Conservation (phyloP, 2,888 invertebrate species). For the Microdon myrmicae region DNA sequence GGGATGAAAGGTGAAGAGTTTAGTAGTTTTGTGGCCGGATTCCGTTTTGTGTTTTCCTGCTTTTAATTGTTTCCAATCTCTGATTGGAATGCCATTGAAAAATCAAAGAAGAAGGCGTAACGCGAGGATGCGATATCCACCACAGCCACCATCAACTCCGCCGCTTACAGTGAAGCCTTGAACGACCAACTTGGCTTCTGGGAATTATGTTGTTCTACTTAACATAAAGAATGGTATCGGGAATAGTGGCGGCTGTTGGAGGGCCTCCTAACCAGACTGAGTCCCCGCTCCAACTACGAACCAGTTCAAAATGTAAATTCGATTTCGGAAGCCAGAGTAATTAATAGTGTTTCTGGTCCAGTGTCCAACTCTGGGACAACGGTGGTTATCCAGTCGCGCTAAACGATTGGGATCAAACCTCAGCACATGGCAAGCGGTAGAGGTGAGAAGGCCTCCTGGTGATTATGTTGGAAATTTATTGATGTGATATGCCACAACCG, state of each 20-base stretch:
- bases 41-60: conserved; percentile 65
- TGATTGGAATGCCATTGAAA: conserved; percentile 55
- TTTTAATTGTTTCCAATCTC: conserved; percentile 65
- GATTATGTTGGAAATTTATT: conserved; percentile 64
- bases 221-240: conserved; percentile 58
- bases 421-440: conserved; percentile 49
- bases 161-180: conserved; percentile 50
- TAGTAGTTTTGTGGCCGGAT: conserved; percentile 53
- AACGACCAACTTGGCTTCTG: conserved; percentile 59
- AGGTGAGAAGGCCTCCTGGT: conserved; percentile 61
- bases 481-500: conserved; percentile 52
- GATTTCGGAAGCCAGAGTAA: conserved; percentile 67
- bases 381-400: conserved; percentile 55
- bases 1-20: too few relatives aligned
- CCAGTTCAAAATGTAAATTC: conserved; percentile 65
- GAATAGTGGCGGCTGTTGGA: conserved; percentile 4
- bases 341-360: conserved; percentile 60
- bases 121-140: conserved; percentile 37
- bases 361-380: background rate
- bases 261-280: conserved; percentile 25
- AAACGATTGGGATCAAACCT: conserved; percentile 36
- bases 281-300: conserved; percentile 49
- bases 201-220: conserved; percentile 67
- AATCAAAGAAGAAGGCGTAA: conserved; percentile 43
- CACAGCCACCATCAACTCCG: conserved; percentile 14